Base-by-base conservation (phyloP, 1,140 invertebrate genomes). In the Ceratitis capitata region DNA sequence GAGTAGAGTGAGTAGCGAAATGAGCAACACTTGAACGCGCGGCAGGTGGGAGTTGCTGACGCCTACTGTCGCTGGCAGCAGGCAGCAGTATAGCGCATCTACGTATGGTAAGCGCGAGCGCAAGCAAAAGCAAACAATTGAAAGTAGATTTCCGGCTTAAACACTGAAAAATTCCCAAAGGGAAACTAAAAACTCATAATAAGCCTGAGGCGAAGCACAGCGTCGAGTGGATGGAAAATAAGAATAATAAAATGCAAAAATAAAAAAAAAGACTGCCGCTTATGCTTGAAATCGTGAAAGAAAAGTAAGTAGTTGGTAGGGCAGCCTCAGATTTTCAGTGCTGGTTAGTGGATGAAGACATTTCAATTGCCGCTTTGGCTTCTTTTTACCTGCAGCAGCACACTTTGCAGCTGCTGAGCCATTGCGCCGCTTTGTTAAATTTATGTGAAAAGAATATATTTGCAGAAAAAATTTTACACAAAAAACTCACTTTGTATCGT, bases 61-160 rank as follows among this genome's bases (percentile, higher is more conserved):
- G 19, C 1, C n/a, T 19, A 74, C 32, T 9, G 86, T 88, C 85
- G 89, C 85, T 85, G n/a, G n/a, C n/a, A n/a, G n/a, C n/a, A n/a
- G n/a, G n/a, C n/a, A n/a, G n/a, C n/a, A n/a, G n/a, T n/a, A n/a
- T n/a, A 53, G 23, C 26, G 42, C 61, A 10, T 74, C n/a, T 3
- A 2, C 42, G 69, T 10, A 5, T 0, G 42, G 84, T 74, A 56
- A 49, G 39, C 69, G n/a, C n/a, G n/a, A n/a, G n/a, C n/a, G n/a
- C n/a, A n/a, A 23, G 69, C 69, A 23, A 19, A 51, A 35, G 86
- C 89, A 88, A 90, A 90, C 89, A 90, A 90, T 90, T 89, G 88
- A 90, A 90, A 90, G 89, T 90, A 88, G 88, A 90, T 88, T 89
- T 87, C 89, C 89, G 88, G 87, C 87, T 89, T 85, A 86, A 90